Evolutionary conservation across 2,888 invertebrate species (phyloP), one percentile per base, ranked within the genome.

Genomic region (Automeris io): DNA sequence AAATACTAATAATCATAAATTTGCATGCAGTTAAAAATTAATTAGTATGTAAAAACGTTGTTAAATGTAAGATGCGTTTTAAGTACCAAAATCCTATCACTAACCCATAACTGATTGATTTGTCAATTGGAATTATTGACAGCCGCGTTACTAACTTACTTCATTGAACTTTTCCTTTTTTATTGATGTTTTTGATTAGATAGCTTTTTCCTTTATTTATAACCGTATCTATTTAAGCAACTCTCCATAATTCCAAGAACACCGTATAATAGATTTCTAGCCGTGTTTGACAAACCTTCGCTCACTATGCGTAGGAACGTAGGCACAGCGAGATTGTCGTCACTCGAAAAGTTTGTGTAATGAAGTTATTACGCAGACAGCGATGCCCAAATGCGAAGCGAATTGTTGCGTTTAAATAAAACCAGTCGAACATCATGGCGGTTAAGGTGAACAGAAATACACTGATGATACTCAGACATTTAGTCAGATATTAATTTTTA

Each of bases 71-170:
- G n/a, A n/a, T n/a, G n/a, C n/a, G n/a, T n/a, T n/a, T n/a, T n/a
- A n/a, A n/a, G n/a, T n/a, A n/a, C n/a, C n/a, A n/a, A n/a, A 12
- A 26, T 12, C 13, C 13, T 13, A 13, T 18, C 23, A 32, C 32
- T 24, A 29, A 8, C n/a, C 8, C n/a, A n/a, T 8, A 29, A 29
- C 29, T n/a, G 29, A 29, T 16, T 16, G 2, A 16, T 29, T 29
- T 29, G 16, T 5, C n/a, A 16, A 29, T 29, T 32, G 35, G 12
- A 16, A 18, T 21, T 39, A 18, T 19, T 31, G 40, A 39, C 25
- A 23, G 25, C 33, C 16, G 16, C 16, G 16, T n/a, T n/a, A 29
- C 16, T 29, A 16, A 29, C 9, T 29, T 29, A 13, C 29, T 16
- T 1, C n/a, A 29, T n/a, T n/a, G 3, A 29, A 16, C n/a, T n/a